Percentiles rank a stretch among this genome's conserved stretches.
Evolutionary conservation across 2,888 invertebrate genomes (phyloP).

Genomic region (Prosopocoilus inquinatus): DNA sequence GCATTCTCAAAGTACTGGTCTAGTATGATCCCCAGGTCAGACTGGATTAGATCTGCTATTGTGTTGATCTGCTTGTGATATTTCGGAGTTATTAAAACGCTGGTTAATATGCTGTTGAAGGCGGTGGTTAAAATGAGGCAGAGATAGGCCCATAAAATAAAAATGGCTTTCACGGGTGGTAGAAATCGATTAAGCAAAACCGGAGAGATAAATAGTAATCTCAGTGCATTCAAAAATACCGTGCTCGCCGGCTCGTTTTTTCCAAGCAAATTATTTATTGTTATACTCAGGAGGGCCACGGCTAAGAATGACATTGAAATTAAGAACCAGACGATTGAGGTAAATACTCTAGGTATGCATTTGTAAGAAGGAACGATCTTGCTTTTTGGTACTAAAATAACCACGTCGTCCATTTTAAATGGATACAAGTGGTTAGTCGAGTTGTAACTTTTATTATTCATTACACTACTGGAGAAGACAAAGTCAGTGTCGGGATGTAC

Average conservation of each 20-base stretch:
- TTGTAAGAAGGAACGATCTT: not conserved
- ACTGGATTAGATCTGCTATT: conserved; percentile 1
- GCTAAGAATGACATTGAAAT: not conserved
- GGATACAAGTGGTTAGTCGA: not conserved
- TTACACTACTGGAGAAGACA: no score
- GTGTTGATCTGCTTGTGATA: conserved; percentile 6
- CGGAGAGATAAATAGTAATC: no score
- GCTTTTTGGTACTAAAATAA: not conserved
- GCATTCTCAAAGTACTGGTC: not conserved
- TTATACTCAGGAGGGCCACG: no score
- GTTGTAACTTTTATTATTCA: not conserved
- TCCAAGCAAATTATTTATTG: no score
- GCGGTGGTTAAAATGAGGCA: conserved; percentile 7
- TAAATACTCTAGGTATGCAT: not conserved
- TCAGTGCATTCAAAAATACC: no score
- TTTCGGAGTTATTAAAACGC: conserved; percentile 2
- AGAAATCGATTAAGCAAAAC: no score
- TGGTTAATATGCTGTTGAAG: conserved; percentile 1
- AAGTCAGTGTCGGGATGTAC: no score
- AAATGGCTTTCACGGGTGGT: not conserved
- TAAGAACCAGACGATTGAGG: not conserved
- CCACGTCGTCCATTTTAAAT: conserved; percentile 1
- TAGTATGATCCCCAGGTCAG: conserved; percentile 2
- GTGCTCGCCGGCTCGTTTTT: no score
- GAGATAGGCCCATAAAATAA: not conserved